Evolutionary conservation across 2,888 invertebrate species (phyloP), one percentile per base, ranked within the genome.

Genomic region (Noctua fimbriata): DNA sequence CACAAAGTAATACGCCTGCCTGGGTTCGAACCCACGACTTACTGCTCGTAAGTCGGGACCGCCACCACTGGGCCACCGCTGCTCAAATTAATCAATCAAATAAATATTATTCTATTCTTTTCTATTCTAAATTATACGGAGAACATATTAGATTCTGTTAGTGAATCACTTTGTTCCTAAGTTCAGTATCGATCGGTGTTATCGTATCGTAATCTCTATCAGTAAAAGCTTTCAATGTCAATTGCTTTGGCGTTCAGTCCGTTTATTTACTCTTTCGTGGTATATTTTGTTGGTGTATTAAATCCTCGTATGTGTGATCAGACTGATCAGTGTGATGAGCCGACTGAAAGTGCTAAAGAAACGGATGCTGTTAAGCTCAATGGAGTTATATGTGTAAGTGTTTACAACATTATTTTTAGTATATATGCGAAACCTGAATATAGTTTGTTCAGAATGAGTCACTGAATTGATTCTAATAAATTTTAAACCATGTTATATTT

Each of bases 141-240:
- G 6, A 24, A 6, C 6, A 55, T 18, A 14, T 66, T 32, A 1
- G 14, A 67, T 67, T 52, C 16, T 36, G 52, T 58, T 55, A 32
- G 65, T 66, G 71, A 79, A 67, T 66, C 69, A 69, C 55, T 78
- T 69, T 71, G 60, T 66, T 52, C 32, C 55, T 66, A 36, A 52
- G 76, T 73, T 47, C 44, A 66, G 66, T 84, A 88, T 86, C 78
- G 90, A 90, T 88, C 82, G 58, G 36, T 58, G 73, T 84, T 88
- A 87, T 88, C 89, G 41, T 7, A 14, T 32, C 28, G 66, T 84
- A 82, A 90, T 90, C 88, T 87, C 65, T 80, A 87, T 87, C 73
- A 81, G 85, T 58, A 83, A 90, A 90, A 90, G 90, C 90, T 90
- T 88, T 90, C 85, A 85, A 73, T 83, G 83, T 71, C 84, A 84